These are phyloP conservation scores for Myiotriccus ornatus DNA, from an alignment of 2,797 vertebrate genomes.

Conservation along the genomic window DNA sequence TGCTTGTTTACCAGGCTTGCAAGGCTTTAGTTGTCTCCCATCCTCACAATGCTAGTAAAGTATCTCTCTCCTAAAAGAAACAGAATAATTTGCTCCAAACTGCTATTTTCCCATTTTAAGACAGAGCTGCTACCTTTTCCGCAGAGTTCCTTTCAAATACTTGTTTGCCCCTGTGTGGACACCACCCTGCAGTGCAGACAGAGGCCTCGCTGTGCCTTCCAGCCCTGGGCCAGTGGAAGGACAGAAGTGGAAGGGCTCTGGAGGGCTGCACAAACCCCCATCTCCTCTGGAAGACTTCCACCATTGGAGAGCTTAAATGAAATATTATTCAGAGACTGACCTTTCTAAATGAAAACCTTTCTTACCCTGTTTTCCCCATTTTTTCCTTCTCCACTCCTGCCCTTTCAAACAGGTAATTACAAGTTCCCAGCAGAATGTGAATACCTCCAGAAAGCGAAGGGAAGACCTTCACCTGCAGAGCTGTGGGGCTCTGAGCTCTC, in stretches of 20 bases:
- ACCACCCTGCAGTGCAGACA: too few species aligned
- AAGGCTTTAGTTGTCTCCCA: not conserved
- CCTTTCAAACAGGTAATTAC: conserved; percentile 78
- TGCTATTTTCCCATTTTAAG: not conserved
- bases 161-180: not conserved
- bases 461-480: conserved; percentile 88
- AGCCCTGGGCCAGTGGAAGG: not conserved
- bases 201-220: not conserved
- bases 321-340: not conserved
- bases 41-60: not conserved
- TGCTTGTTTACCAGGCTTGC: not conserved
- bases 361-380: not conserved
- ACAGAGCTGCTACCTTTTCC: not conserved
- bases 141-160: not conserved
- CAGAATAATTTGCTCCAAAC: not conserved
- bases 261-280: not conserved
- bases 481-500: conserved; percentile 83
- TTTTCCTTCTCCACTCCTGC: not conserved
- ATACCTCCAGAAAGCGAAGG: conserved; percentile 76
- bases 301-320: not conserved
- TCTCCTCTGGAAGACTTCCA: not conserved
- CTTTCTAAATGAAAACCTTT: not conserved
- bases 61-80: not conserved
- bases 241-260: not conserved
- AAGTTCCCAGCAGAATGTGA: conserved; percentile 73